These are phyloP conservation scores for Melanostoma mellinum DNA, from an alignment of 2,888 invertebrate species.

Conservation along the genomic window DNA sequence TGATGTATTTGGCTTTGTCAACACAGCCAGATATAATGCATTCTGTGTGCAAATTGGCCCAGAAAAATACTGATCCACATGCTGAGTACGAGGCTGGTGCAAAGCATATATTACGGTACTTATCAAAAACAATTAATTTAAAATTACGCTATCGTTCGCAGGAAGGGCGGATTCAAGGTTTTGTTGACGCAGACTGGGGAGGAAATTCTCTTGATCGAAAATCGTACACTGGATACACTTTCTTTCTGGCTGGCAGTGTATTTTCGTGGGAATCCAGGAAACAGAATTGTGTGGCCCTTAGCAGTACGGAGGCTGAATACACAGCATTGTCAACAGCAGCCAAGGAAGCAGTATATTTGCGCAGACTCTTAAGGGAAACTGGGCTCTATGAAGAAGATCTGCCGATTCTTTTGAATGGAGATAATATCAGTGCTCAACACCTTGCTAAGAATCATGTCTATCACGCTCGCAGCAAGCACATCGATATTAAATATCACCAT, in stretches of 20 bases:
- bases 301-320: background rate
- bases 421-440: conserved; percentile 51
- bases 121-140: conserved; percentile 17
- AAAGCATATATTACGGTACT: conserved; percentile 31
- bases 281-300: conserved; percentile 20
- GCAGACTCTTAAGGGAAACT: conserved; percentile 48
- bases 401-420: conserved; percentile 50
- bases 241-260: conserved; percentile 15
- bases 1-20: conserved; percentile 30
- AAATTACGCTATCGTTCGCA: conserved; percentile 24
- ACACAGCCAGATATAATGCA: conserved; percentile 26
- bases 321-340: too few relatives aligned
- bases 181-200: conserved; percentile 52
- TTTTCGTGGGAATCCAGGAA: conserved; percentile 51
- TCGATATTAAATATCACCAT: conserved; percentile 40
- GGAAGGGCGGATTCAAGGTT: conserved; percentile 12
- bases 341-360: conserved; percentile 1
- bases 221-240: conserved; percentile 1
- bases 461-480: conserved; percentile 57
- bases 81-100: conserved; percentile 24
- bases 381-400: conserved; percentile 59
- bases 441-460: conserved; percentile 62
- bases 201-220: conserved; percentile 31
- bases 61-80: conserved; percentile 33
- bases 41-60: conserved; percentile 32